Conservation (phyloP, 2,888 invertebrate species). For the Neoascia interrupta region DNA sequence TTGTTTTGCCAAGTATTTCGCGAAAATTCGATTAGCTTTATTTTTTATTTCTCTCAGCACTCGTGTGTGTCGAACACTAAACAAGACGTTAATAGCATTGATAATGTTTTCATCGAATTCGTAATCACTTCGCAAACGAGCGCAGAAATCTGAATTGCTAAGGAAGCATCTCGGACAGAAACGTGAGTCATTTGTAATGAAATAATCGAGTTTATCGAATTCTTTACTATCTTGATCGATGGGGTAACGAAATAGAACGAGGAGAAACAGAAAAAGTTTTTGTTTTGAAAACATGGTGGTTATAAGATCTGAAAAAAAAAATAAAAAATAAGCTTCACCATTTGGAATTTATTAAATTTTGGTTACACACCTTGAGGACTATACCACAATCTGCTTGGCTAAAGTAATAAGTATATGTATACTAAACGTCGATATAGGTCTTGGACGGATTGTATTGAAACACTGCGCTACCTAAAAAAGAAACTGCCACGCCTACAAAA, state of each 20-base stretch:
- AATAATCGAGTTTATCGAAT: constrained; percentile 28
- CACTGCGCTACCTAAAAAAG: too few species aligned
- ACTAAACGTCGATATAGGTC: too few species aligned
- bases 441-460: too few species aligned
- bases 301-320: constrained; percentile 11
- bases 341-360: too few species aligned
- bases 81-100: constrained; percentile 32
- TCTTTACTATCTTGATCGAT: constrained; percentile 50
- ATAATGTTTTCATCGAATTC: constrained; percentile 43
- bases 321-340: too few species aligned
- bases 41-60: constrained; percentile 20
- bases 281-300: constrained; percentile 29
- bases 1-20: constrained; percentile 43
- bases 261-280: constrained; percentile 50
- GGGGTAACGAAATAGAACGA: constrained; percentile 54
- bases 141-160: constrained; percentile 64
- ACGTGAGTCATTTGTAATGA: constrained; percentile 59
- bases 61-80: constrained; percentile 44
- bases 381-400: too few species aligned
- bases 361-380: too few species aligned
- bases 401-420: too few species aligned
- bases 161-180: constrained; percentile 69
- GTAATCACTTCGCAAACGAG: constrained; percentile 10
- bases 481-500: too few species aligned
- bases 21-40: constrained; percentile 1